phyloP scores from a whole-genome alignment of 2,797 vertebrate species.

The Urocyon cinereoargenteus region DNA sequence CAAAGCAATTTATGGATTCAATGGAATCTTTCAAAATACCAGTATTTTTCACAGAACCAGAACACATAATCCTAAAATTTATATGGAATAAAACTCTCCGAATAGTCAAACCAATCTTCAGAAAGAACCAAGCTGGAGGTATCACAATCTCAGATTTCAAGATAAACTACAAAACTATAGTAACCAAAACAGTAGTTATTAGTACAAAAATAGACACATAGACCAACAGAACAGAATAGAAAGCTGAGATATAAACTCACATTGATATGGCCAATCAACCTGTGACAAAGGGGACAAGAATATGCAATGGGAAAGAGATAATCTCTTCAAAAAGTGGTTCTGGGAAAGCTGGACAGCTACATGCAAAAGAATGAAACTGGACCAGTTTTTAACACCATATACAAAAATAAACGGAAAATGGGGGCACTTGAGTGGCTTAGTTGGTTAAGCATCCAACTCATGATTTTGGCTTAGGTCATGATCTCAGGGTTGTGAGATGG shows the following conservation, averaged over 20 bases:
- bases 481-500: not conserved
- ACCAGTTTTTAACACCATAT: not conserved
- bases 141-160: not conserved
- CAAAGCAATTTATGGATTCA: not conserved
- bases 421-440: not conserved
- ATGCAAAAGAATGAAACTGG: not conserved
- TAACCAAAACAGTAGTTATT: not conserved
- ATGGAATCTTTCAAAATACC: not conserved
- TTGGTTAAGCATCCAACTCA: not conserved
- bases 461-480: not conserved
- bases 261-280: not conserved
- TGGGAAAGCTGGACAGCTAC: not conserved
- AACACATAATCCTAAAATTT: not conserved
- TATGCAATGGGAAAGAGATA: not conserved
- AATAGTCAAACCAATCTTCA: not conserved
- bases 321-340: not conserved
- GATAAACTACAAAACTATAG: not conserved
- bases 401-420: not conserved
- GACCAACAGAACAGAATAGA: not conserved
- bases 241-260: not conserved
- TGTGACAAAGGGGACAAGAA: not conserved
- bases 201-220: not conserved
- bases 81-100: not conserved
- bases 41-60: not conserved
- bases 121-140: not conserved